phyloP scores from a whole-genome alignment of 2,888 invertebrate species.

The Anaspis maculata region DNA sequence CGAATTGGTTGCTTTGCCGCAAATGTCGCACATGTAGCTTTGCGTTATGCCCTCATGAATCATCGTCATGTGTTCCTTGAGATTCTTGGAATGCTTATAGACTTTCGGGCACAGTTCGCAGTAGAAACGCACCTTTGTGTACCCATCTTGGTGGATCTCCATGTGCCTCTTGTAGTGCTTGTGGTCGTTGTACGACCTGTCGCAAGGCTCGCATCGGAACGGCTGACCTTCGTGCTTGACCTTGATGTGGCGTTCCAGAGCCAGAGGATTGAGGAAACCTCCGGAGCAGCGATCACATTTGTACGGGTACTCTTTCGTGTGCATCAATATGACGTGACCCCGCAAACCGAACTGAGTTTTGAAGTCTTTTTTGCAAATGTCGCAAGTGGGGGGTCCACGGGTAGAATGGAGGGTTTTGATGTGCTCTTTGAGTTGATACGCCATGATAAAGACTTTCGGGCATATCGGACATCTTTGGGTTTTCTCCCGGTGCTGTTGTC shows the following conservation, averaged over 20 bases:
- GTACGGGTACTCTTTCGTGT: constrained; percentile 28
- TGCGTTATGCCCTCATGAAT: constrained; percentile 17
- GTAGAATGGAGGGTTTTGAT: too few relatives aligned
- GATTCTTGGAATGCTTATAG: constrained; percentile 22
- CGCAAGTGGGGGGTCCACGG: too few relatives aligned
- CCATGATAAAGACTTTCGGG: not conserved
- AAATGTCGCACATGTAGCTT: constrained; percentile 13
- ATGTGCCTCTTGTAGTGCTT: constrained; percentile 17
- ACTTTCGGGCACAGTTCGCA: constrained; percentile 29
- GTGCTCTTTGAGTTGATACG: not conserved
- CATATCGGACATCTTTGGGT: not conserved
- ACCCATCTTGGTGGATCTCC: constrained; percentile 15
- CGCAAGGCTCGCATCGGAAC: constrained; percentile 37
- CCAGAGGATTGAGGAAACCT: constrained; percentile 19
- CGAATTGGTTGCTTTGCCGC: constrained; percentile 36
- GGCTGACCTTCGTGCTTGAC: constrained; percentile 1
- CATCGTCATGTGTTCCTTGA: constrained; percentile 16
- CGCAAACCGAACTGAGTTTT: too few relatives aligned
- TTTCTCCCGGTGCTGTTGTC: not conserved
- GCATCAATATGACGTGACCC: too few relatives aligned
- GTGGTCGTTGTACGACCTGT: constrained; percentile 19
- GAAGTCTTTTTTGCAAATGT: not conserved
- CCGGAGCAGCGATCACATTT: constrained; percentile 28
- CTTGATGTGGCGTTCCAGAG: not conserved
- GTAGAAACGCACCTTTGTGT: constrained; percentile 29